Evolutionary conservation across 1,140 invertebrate genomes (phyloP), one percentile per base, ranked within the genome.

Genomic region (Drosophila auraria): DNA sequence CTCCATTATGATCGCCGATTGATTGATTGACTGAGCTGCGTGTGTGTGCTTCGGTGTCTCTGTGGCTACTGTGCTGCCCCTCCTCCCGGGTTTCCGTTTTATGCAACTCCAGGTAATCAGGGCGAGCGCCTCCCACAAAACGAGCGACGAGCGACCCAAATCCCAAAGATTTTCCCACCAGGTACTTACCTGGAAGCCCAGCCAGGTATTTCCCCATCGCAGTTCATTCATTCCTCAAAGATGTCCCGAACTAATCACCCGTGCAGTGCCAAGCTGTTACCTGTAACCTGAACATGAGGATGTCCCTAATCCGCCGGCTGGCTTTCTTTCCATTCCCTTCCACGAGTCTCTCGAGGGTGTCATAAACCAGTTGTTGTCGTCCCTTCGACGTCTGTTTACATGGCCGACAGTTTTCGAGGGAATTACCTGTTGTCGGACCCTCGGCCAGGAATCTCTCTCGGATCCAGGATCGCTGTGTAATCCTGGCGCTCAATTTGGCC

Each of bases 281-380:
- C 68, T 72, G 66, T 30, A 65, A 63, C 68, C 68, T 73, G 68
- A 14, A 45, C 6, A 57, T 8, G 30, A 8, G 38, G 40, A 42
- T 38, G 58, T 73, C 33, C 23, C 58, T 87, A 89, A 87, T 87
- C 84, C 84, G 73, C 78, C 78, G 81, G 84, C 86, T 83, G 80
- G 33, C 64, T 76, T 60, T 64, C 47, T 15, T 56, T 44, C 57
- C 56, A 62, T 68, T 68, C 58, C 64, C 38, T 62, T 57, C 51
- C 64, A 54, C 20, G 36, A 57, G 36, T 15, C 65, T 7, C 40
- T 59, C 51, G 40, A 51, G 81, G 69, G 84, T 70, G 84, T 89
- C 84, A 89, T 89, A 89, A 89, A 90, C 81, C 81, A 89, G 86
- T 89, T 89, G 83, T 87, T 87, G 74, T 84, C 54, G 54, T n/a